These are phyloP conservation scores for Lagenorhynchus albirostris DNA, from an alignment of 2,113 vertebrate genomes.

Conservation along the genomic window DNA sequence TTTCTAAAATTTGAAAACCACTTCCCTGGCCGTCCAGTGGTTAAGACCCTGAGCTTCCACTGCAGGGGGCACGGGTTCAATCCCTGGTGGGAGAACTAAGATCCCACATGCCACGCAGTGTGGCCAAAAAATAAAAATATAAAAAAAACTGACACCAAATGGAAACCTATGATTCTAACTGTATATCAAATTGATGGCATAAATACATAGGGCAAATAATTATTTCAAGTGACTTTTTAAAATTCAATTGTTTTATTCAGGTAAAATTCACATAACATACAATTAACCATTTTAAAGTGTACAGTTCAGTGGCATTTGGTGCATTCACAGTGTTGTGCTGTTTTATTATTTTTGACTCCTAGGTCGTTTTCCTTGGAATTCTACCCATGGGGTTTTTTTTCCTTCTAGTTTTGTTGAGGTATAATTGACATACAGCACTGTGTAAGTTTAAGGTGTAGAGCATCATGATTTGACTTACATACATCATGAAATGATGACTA, in stretches of 20 bases:
- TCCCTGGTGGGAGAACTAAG: background rate
- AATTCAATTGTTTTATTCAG: background rate
- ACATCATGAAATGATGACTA: background rate
- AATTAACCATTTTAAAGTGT: background rate
- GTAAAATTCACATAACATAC: background rate
- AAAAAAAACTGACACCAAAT: background rate
- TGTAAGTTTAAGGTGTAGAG: background rate
- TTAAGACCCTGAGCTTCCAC: background rate
- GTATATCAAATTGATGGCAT: background rate
- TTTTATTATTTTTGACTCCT: background rate
- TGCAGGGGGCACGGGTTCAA: background rate
- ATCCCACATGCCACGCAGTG: background rate
- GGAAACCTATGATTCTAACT: background rate
- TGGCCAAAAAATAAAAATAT: background rate
- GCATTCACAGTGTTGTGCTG: background rate
- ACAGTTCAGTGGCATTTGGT: background rate
- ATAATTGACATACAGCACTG: background rate
- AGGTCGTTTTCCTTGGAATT: background rate
- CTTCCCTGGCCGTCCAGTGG: background rate
- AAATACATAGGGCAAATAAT: background rate
- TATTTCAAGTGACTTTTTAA: background rate
- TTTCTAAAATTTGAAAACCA: background rate
- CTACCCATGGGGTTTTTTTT: background rate
- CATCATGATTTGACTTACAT: background rate
- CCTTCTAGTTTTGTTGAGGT: background rate